phyloP scores from a whole-genome alignment of 2,888 invertebrate species.

The Venustoraphidia nigricollis region DNA sequence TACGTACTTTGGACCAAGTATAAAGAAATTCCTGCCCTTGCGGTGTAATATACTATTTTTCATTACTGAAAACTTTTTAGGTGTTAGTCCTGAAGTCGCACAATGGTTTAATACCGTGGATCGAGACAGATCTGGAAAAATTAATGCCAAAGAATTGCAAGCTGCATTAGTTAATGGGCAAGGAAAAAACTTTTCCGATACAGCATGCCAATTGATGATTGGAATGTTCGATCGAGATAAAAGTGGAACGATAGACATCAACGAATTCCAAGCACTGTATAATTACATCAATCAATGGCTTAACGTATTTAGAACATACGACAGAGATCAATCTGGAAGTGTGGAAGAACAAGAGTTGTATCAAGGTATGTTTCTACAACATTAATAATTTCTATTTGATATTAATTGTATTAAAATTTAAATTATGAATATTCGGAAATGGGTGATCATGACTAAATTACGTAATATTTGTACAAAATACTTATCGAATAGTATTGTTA shows the following conservation, averaged over 20 bases:
- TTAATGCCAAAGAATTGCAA: slow-evolving; percentile 60
- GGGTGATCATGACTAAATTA: too few species aligned
- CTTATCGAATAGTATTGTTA: too few species aligned
- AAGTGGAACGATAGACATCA: slow-evolving; percentile 67
- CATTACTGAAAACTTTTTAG: slow-evolving; percentile 14
- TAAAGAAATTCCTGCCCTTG: too few species aligned
- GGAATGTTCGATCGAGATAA: slow-evolving; percentile 80
- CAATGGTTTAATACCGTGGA: slow-evolving; percentile 79
- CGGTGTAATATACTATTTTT: too few species aligned
- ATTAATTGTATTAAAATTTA: too few species aligned
- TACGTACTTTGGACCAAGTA: too few species aligned
- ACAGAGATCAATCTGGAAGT: slow-evolving; percentile 69
- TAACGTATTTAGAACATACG: slow-evolving; percentile 68
- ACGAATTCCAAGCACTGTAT: slow-evolving; percentile 75
- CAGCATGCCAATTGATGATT: slow-evolving; percentile 76
- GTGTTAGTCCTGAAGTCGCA: slow-evolving; percentile 54
- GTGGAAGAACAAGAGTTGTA: slow-evolving; percentile 68
- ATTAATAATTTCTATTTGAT: background rate
- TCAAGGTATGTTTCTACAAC: slow-evolving; percentile 36
- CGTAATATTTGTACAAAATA: too few species aligned
- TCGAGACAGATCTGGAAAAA: slow-evolving; percentile 67
- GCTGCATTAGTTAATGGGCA: slow-evolving; percentile 73
- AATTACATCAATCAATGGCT: slow-evolving; percentile 83
- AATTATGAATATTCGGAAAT: too few species aligned
- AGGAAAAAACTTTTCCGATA: slow-evolving; percentile 68